Conservation (phyloP, 2,797 vertebrate genomes). For the Oreortyx pictus region DNA sequence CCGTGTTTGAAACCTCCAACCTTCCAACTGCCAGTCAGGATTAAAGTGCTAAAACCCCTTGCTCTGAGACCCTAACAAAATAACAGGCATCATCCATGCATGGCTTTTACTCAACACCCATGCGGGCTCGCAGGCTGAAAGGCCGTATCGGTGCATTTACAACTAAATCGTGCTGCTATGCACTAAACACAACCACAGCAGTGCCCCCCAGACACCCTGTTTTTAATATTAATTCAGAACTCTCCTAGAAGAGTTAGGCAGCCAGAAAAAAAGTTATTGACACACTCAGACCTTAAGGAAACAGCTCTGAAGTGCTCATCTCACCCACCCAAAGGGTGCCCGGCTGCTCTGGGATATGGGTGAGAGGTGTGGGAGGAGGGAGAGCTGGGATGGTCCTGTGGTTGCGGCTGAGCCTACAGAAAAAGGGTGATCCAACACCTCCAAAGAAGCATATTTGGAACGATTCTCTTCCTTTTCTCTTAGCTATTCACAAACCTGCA, state of each 20-base stretch:
- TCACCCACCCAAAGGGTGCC: not conserved
- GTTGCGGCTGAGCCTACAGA: not conserved
- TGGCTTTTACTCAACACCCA: not conserved
- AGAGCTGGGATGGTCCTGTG: not conserved
- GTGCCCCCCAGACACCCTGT: not conserved
- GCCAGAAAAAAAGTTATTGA: not conserved
- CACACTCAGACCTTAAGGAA: fast-evolving
- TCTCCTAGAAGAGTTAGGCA: not conserved
- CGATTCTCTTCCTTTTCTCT: not conserved
- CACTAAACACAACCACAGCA: fast-evolving
- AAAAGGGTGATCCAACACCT: not conserved
- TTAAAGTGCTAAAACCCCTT: conserved; percentile 51
- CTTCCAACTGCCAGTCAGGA: conserved; percentile 49
- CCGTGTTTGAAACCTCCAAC: conserved; percentile 39
- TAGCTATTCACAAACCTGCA: not conserved
- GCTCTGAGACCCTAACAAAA: conserved; percentile 3
- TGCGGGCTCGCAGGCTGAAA: not conserved
- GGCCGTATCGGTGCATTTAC: not conserved
- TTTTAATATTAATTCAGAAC: fast-evolving
- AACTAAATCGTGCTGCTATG: not conserved
- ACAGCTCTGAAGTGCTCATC: not conserved
- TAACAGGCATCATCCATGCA: conserved; percentile 16
- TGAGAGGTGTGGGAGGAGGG: not conserved
- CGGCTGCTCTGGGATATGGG: not conserved
- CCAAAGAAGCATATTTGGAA: not conserved